Evolutionary conservation across 2,888 invertebrate genomes (phyloP), one percentile per base, ranked within the genome.

Genomic region (Dolomedes plantarius): DNA sequence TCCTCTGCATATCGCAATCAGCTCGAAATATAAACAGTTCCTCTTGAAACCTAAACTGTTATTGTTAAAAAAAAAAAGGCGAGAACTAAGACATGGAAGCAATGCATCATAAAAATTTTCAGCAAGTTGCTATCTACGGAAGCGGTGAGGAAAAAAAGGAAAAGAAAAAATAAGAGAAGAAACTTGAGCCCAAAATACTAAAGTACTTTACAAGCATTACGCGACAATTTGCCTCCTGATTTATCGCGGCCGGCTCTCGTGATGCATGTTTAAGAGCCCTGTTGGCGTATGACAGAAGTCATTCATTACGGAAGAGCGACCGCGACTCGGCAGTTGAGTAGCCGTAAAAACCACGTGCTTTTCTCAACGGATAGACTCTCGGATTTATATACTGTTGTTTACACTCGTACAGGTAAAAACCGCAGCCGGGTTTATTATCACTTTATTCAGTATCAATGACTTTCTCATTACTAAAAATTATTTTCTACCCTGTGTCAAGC

Each of bases 191-290:
- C 19, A 3, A 56, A 19, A 56, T 23, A 56, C 19, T 5, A 23
- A 56, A 56, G 56, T 56, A 1, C 56, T 56, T 36, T 56, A 56
- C 56, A 28, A 64, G 29, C 23, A 36, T 29, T 65, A 29, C 65
- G 16, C 67, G 67, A 67, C 67, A 67, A 67, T 67, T 67, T 67
- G 7, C 67, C 67, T 67, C 32, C 19, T 67, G 67, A 67, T 67
- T 67, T 67, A 67, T 67, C 67, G 67, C 32, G 27, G 36, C 19
- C 19, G 32, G 23, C 36, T 28, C 67, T 31, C 67, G 67, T 32
- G 67, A 67, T 67, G 67, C 67, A 67, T 67, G 36, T 27, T 67
- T 36, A 67, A 67, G 67, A 67, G 28, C 31, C 67, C 7, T n/a
- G n/a, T n/a, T 27, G 28, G 27, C 67, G 28, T 36, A 16, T 67